Evolutionary conservation across 53 echinoderm and acorn worm species (phyloP), one percentile per base, ranked within the genome.

Genomic region (Glandiceps talaboti): DNA sequence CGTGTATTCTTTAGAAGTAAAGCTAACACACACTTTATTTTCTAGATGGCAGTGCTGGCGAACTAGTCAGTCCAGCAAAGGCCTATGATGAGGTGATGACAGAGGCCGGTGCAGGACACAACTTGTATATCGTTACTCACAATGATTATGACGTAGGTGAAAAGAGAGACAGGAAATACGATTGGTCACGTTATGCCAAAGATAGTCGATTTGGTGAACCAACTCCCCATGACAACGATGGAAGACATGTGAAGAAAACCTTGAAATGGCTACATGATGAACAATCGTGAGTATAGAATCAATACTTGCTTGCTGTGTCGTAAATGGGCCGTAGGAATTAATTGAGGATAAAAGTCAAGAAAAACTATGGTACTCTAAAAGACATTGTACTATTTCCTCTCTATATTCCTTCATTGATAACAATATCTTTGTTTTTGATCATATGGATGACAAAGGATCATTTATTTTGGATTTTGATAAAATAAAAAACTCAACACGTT

Each of bases 131-230:
- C 33, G 28, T 84, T 27, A 93, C 97, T 28, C 97, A 97, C 80
- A 92, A 97, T 80, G 89, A 91, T 81, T 97, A 90, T 88, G 86
- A 91, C n/a, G 97, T 97, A 0, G 93, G 93, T 1, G 97, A 97
- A 76, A 33, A 90, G 0, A 83, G 87, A 30, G 97, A 97, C 80
- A 82, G 97, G 32, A 88, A 89, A 75, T 97, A 97, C 27, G 91
- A 97, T 82, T 97, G 97, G 97, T 86, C 84, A 1, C 81, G 91
- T 0, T 97, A 97, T 33, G 88, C 89, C 0, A 97, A 93, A 77
- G 91, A 97, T n/a, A 74, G 91, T 77, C 31, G 85, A 1, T 97
- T 93, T 81, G 97, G 97, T 1, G 87, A 93, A 31, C 82, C 89
- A 0, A 97, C 97, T 25, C 97, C 97, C 0, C 97, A 97, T 77